Conservation (phyloP, 2,113 vertebrate species). For the Pseudonaja textilis region DNA sequence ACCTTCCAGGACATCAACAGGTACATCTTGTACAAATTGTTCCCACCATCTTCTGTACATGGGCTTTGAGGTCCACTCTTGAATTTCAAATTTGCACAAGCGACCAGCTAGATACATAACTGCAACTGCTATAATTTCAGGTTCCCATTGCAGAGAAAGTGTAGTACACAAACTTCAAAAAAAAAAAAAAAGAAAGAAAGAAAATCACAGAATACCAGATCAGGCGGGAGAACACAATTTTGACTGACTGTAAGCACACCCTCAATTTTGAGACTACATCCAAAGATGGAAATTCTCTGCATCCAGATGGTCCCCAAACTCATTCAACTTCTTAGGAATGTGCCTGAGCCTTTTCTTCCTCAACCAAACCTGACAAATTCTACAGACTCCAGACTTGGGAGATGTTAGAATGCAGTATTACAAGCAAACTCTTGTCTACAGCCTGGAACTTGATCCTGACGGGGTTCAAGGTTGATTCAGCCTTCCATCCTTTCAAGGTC, state of each 20-base stretch:
- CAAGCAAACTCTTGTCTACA: not conserved
- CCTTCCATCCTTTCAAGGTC: not conserved
- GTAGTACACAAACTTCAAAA: slow-evolving; percentile 90
- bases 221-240: not conserved
- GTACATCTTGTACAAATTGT: slow-evolving; percentile 97
- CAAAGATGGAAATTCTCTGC: not conserved
- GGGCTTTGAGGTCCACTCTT: slow-evolving; percentile 97
- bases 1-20: slow-evolving; percentile 97
- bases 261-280: not conserved
- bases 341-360: not conserved
- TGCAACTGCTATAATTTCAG: slow-evolving; percentile 96
- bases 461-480: not conserved
- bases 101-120: slow-evolving; percentile 98
- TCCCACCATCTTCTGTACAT: slow-evolving; percentile 97
- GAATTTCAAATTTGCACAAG: slow-evolving; percentile 96
- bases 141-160: slow-evolving; percentile 96
- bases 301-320: not conserved
- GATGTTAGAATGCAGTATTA: not conserved
- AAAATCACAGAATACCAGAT: not conserved
- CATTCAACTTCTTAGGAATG: not conserved
- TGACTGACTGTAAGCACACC: no score
- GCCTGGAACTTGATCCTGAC: not conserved
- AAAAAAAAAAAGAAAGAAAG: not conserved
- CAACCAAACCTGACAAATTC: not conserved
- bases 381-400: not conserved